Evolutionary conservation across 2,113 vertebrate species (phyloP).

Genomic region (Bos indicus): DNA sequence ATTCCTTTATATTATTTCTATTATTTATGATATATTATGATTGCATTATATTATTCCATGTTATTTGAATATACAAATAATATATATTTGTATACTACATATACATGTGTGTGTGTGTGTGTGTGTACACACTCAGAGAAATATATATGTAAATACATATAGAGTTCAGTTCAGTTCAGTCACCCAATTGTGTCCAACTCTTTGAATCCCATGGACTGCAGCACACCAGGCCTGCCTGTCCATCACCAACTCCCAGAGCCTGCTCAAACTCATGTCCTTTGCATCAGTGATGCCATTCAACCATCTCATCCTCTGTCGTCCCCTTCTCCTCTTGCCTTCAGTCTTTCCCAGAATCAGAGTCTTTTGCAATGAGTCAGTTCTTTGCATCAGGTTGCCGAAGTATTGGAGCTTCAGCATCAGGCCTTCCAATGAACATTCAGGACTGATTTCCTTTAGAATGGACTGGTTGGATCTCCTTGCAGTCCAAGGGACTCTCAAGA

Average conservation of each 20-base stretch:
- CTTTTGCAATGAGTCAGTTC: not conserved
- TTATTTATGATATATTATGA: not conserved
- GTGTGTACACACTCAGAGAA: not conserved
- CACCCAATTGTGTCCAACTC: not conserved
- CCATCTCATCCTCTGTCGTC: not conserved
- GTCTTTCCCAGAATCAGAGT: not conserved
- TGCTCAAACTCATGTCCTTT: not conserved
- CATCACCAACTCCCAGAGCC: not conserved
- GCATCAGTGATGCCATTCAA: not conserved
- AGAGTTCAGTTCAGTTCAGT: not conserved
- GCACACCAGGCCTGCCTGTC: not conserved
- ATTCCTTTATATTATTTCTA: not conserved
- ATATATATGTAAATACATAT: not conserved
- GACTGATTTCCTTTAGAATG: not conserved
- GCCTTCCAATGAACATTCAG: not conserved
- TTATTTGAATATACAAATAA: not conserved
- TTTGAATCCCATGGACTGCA: not conserved
- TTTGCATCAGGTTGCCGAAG: fast-evolving
- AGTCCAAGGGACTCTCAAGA: too few species aligned
- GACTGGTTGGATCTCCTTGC: too few species aligned
- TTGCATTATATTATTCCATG: not conserved
- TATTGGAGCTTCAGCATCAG: not conserved
- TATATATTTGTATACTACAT: not conserved
- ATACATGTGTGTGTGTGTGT: not conserved
- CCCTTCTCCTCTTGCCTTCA: not conserved